Evolutionary conservation across 2,797 vertebrate genomes (phyloP), one percentile per base, ranked within the genome.

Genomic region (Lates japonicus): DNA sequence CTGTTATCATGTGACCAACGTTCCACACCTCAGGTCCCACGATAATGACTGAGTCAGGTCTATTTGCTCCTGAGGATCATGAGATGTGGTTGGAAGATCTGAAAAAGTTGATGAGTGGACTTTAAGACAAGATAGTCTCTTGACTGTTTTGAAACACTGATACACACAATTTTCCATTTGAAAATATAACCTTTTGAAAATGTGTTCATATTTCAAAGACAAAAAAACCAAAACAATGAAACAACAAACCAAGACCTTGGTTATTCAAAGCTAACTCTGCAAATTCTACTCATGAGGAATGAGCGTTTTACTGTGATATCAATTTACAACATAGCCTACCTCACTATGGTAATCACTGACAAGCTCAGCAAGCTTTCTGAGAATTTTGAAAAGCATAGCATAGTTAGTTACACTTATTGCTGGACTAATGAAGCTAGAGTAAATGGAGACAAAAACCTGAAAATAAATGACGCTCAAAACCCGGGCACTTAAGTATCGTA

Each of bases 401-500:
- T 29, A 29, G 35, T 5, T 37, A 59, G 17, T 59, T n/a, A 11
- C 4, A 22, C 3, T 22, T 22, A 4, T 22, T 77, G 42, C 49
- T 76, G 61, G 19, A 72, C 25, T 70, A 60, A 85, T 68, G 39
- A 76, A 49, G n/a, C 22, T n/a, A 49, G 37, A 69, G 44, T 2
- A 78, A 49, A 65, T 35, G 55, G 46, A 68, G 42, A 57, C 49
- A 60, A 81, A 39, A 63, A n/a, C 29, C 35, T 44, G 33, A 55
- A 55, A 82, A 72, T 35, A 74, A 74, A 74, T 68, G 11, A 17
- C 39, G 20, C 25, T 60, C 42, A 59, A 63, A 76, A 71, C 33
- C 42, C 0, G 7, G 5, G 33, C 71, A 52, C 6, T 46, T 5
- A 29, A 51, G 54, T 37, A 39, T 12, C 33, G 20, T 22, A 13